phyloP scores from a whole-genome alignment of 1,140 invertebrate species.

The Megathymus violae region DNA sequence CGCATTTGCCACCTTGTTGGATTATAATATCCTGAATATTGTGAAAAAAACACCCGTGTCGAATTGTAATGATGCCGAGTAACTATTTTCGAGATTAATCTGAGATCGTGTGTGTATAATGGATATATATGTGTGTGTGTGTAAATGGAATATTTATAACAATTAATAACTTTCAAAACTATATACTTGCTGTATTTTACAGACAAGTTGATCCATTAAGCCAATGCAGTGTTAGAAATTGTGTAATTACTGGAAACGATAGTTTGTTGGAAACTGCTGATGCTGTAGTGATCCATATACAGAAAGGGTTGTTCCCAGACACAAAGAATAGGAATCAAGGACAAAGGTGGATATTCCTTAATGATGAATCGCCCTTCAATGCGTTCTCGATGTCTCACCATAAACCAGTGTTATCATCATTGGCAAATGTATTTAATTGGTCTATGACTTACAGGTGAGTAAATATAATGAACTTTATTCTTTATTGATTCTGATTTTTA shows the following conservation, averaged over 20 bases:
- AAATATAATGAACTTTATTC: background rate
- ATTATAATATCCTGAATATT: too few species aligned
- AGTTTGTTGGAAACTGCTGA: conserved; percentile 48
- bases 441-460: conserved; percentile 88
- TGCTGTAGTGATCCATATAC: conserved; percentile 65
- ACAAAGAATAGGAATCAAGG: conserved; percentile 40
- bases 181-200: too few species aligned
- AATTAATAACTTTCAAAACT: too few species aligned
- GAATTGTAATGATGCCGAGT: too few species aligned
- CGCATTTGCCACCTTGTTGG: too few species aligned
- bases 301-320: conserved; percentile 52
- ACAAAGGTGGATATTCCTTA: conserved; percentile 69
- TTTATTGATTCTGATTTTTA: background rate
- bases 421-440: conserved; percentile 89
- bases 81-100: too few species aligned
- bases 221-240: conserved; percentile 67
- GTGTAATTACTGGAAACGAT: conserved; percentile 56
- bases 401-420: conserved; percentile 53
- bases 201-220: conserved; percentile 49
- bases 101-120: too few species aligned
- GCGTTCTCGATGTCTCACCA: conserved; percentile 51
- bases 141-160: too few species aligned
- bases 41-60: too few species aligned
- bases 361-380: conserved; percentile 61
- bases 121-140: too few species aligned